A percentile compares a stretch with the other conserved stretches of the same genome.
Conservation (phyloP, 2,888 invertebrate species). For the Strigamia maritima region DNA sequence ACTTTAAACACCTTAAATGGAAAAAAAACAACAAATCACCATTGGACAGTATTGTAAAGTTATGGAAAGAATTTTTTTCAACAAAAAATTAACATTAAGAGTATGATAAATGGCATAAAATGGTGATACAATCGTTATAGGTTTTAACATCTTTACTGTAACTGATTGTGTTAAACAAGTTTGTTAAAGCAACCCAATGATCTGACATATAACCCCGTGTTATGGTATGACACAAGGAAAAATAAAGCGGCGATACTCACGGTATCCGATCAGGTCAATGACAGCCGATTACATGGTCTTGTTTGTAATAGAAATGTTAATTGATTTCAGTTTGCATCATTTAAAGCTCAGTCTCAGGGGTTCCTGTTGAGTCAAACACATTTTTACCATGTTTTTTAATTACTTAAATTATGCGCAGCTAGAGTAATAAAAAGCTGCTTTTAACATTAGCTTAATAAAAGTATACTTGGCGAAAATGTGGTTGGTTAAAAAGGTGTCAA, state of each 20-base stretch:
- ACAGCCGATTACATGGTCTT: not conserved
- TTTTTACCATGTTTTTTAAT: conserved; percentile 1
- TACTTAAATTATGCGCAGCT: not conserved
- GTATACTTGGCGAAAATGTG: conserved; percentile 5
- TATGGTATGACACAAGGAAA: conserved; percentile 11
- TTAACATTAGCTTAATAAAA: not conserved
- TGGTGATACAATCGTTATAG: conserved; percentile 27
- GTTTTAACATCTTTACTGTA: conserved; percentile 2
- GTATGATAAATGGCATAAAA: not conserved
- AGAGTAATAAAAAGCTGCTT: not conserved
- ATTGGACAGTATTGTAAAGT: conserved; percentile 6
- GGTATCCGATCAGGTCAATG: not conserved
- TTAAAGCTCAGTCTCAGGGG: not conserved
- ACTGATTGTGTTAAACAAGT: conserved; percentile 28
- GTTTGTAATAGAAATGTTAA: not conserved
- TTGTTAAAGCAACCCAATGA: conserved; percentile 27
- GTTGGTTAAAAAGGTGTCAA: conserved; percentile 9
- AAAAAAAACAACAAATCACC: conserved; percentile 9
- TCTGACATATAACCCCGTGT: conserved; percentile 18
- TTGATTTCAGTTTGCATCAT: not conserved
- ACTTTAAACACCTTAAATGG: conserved; percentile 13
- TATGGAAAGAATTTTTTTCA: not conserved
- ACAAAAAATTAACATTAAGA: not conserved
- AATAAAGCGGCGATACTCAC: not conserved
- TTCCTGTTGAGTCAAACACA: conserved; percentile 6